phyloP scores from a whole-genome alignment of 2,888 invertebrate genomes.

The Platycheirus albimanus region DNA sequence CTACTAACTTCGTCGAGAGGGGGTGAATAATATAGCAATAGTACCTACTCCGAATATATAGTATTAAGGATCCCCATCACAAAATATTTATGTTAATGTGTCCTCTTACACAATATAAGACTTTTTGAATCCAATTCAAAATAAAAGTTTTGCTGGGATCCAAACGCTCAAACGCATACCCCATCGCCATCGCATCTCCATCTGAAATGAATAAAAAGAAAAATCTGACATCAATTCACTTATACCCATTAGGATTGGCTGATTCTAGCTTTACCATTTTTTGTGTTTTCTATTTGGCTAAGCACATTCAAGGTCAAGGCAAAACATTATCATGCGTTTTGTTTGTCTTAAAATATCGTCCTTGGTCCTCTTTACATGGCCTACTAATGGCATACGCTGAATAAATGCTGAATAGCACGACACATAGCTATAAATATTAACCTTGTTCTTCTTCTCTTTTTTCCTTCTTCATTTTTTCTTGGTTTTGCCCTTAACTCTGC shows the following conservation, averaged over 20 bases:
- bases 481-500: slow-evolving; percentile 27
- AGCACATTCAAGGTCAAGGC: slow-evolving; percentile 61
- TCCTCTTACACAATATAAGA: background rate
- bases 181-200: background rate
- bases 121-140: slow-evolving; percentile 1
- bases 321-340: slow-evolving; percentile 5
- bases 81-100: slow-evolving; percentile 34
- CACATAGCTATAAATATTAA: slow-evolving; percentile 58
- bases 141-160: slow-evolving; percentile 19
- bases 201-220: slow-evolving; percentile 22
- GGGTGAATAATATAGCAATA: too few species aligned
- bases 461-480: background rate
- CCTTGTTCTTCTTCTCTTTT: slow-evolving; percentile 35
- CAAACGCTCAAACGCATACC: slow-evolving; percentile 39
- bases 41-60: too few species aligned
- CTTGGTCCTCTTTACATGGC: slow-evolving; percentile 42
- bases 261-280: slow-evolving; percentile 22
- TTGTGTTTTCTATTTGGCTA: slow-evolving; percentile 22
- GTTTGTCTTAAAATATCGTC: background rate
- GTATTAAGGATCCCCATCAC: background rate
- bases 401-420: slow-evolving; percentile 48
- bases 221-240: slow-evolving; percentile 49
- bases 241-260: slow-evolving; percentile 31
- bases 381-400: slow-evolving; percentile 59
- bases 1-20: too few species aligned